These are phyloP conservation scores for Daktulosphaira vitifoliae DNA, from an alignment of 1,140 invertebrate genomes.

Conservation along the genomic window DNA sequence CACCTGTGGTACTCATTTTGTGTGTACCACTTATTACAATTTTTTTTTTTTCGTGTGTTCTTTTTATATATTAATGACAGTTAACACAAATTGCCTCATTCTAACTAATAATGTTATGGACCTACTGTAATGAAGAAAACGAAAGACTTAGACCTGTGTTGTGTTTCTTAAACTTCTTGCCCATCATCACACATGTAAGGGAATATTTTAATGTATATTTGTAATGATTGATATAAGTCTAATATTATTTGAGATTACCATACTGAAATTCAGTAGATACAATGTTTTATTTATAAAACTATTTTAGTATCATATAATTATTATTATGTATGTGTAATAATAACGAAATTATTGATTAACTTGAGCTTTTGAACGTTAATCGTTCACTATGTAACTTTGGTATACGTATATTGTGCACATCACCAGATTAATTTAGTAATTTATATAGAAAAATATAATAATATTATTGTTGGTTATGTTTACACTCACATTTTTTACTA, in stretches of 20 bases:
- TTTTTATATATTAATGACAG: too few species aligned
- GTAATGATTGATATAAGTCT: constrained; percentile 7
- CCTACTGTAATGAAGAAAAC: constrained; percentile 28
- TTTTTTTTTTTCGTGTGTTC: too few species aligned
- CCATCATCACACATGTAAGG: constrained; percentile 19
- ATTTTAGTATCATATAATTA: constrained; percentile 29
- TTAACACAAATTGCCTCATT: background rate
- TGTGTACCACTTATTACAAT: too few species aligned
- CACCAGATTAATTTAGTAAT: constrained; percentile 32
- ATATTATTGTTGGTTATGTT: constrained; percentile 30
- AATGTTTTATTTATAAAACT: constrained; percentile 4
- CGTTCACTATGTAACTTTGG: constrained; percentile 31
- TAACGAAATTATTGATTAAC: constrained; percentile 10
- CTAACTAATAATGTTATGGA: constrained; percentile 26
- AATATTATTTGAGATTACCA: constrained; percentile 27
- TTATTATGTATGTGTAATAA: background rate
- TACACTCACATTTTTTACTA: constrained; percentile 23
- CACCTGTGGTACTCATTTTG: background rate
- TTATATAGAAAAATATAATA: constrained; percentile 23
- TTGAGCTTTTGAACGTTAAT: constrained; percentile 31
- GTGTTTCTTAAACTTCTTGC: background rate
- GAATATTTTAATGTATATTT: background rate
- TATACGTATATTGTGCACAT: constrained; percentile 34
- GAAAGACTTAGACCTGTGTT: constrained; percentile 12
- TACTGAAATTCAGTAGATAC: constrained; percentile 19